Base-by-base conservation (phyloP, 2,888 invertebrate species). In the Boloria euphrosyne region DNA sequence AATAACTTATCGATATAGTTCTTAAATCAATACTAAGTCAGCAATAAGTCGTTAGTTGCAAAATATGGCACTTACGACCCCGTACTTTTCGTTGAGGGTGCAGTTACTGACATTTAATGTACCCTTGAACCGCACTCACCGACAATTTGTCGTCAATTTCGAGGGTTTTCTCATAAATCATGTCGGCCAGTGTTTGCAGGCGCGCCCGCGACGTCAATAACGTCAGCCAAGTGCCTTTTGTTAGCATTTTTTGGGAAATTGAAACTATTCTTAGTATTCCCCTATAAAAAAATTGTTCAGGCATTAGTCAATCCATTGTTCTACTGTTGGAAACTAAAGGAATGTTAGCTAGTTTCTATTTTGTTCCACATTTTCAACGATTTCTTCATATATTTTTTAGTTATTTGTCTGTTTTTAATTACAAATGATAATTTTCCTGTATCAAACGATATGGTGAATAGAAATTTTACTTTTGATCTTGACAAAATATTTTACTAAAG, bases 71-170 rank as follows among this genome's bases (percentile, higher is more conserved):
- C 10, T 46, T 31, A 38, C 52, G 27, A 10, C 22, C 53, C 27
- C n/a, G 44, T 44, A 64, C 14, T 16, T 46, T 59, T 47, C 58
- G 6, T 47, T 46, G 44, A 44, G 31, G 51, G 27, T 17, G 18
- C 17, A 57, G 44, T 22, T 57, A 64, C 44, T 57, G 46, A 46
- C 58, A n/a, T 58, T 58, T 44, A 55, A 49, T 38, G 31, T 38
- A 50, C 57, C 66, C 60, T 58, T 27, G 31, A 47, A 18, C 57
- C 57, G 47, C 58, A 60, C 60, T 62, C 55, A 50, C 51, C 62
- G 60, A 70, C 67, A 70, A 70, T 67, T 70, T 67, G 67, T 70
- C 69, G 67, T 52, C 67, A 44, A 66, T 66, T 63, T 66, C 43
- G 53, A 64, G 65, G 55, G 46, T 47, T 50, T 47, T 46, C 44